These are phyloP conservation scores for Nycticebus coucang DNA, from an alignment of 2,113 vertebrate species.

Conservation along the genomic window DNA sequence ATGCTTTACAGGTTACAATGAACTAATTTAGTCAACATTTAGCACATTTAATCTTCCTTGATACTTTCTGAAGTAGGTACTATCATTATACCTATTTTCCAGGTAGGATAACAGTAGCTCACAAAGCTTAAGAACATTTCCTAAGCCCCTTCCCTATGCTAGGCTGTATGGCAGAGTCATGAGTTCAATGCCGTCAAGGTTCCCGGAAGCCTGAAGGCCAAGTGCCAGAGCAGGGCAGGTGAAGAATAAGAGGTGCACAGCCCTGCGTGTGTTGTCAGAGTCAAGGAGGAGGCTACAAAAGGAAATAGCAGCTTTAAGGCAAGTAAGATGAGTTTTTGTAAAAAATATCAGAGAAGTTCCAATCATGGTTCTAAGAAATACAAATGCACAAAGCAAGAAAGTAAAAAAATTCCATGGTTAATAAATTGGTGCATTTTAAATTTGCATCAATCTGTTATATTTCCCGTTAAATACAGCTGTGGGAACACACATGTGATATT, in stretches of 20 bases:
- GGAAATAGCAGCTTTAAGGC: not conserved
- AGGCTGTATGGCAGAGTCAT: not conserved
- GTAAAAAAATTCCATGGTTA: not conserved
- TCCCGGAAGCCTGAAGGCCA: not conserved
- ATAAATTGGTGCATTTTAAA: not conserved
- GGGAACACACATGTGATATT: not conserved
- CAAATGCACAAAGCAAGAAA: not conserved
- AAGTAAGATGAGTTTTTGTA: not conserved
- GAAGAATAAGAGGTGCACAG: not conserved
- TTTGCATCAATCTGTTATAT: not conserved
- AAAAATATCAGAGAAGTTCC: not conserved
- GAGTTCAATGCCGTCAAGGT: not conserved
- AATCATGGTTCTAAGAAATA: not conserved
- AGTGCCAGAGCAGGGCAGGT: not conserved
- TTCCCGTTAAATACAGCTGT: not conserved
- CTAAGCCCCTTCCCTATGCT: not conserved
- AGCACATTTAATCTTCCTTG: slow-evolving; percentile 12
- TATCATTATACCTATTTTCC: not conserved
- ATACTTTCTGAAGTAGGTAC: not conserved
- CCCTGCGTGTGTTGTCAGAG: not conserved
- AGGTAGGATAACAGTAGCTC: not conserved
- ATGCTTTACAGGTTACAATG: not conserved
- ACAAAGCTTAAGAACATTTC: not conserved
- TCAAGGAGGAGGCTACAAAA: not conserved
- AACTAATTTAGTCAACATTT: slow-evolving; percentile 3